Conservation (phyloP, 2,888 invertebrate species). For the Lamellibrachia satsuma region DNA sequence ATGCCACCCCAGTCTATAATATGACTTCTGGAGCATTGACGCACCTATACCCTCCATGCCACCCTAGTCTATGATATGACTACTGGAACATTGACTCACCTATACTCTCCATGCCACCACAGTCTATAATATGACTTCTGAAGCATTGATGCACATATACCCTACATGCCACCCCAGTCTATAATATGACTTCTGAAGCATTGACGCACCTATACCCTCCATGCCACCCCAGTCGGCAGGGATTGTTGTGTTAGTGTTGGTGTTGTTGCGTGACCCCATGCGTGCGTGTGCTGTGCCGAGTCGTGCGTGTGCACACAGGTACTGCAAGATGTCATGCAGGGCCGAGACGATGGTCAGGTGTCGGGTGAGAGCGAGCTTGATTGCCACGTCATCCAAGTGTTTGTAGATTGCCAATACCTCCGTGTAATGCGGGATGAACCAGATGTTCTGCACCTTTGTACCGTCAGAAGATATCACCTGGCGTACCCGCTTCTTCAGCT, state of each 20-base stretch:
- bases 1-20: too few relatives aligned
- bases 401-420: slow-evolving; percentile 62
- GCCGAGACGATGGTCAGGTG: slow-evolving; percentile 55
- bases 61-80: too few relatives aligned
- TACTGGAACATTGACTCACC: too few relatives aligned
- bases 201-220: slow-evolving; percentile 59
- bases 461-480: slow-evolving; percentile 59
- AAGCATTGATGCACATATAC: too few relatives aligned
- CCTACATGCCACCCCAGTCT: too few relatives aligned
- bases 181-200: neutral
- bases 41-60: too few relatives aligned
- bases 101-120: too few relatives aligned
- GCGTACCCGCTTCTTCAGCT: slow-evolving; percentile 56
- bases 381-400: slow-evolving; percentile 52
- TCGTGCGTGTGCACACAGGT: slow-evolving; percentile 60
- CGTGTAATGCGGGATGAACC: slow-evolving; percentile 64
- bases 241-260: slow-evolving; percentile 56
- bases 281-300: slow-evolving; percentile 58
- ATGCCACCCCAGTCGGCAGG: slow-evolving; percentile 64
- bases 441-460: slow-evolving; percentile 60
- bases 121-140: too few relatives aligned
- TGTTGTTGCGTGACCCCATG: slow-evolving; percentile 43
- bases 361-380: slow-evolving; percentile 51
- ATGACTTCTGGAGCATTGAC: too few relatives aligned
- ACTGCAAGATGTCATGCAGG: slow-evolving; percentile 64